Evolutionary conservation across 2,797 vertebrate species (phyloP).

Genomic region (Pseudocheirus occidentalis): DNA sequence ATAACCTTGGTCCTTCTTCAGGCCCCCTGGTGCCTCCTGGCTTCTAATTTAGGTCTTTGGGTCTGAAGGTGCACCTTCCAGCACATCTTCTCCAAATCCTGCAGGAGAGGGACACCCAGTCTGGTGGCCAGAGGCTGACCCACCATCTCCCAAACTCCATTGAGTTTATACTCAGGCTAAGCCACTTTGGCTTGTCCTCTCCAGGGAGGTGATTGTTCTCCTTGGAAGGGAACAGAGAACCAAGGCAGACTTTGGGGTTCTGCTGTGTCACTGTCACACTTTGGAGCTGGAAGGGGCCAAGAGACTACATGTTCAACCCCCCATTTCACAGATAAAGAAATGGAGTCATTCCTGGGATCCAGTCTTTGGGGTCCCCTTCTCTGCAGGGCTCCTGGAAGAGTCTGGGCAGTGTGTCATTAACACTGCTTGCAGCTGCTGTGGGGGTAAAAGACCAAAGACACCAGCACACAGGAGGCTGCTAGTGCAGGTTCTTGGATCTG

Average conservation of each 20-base stretch:
- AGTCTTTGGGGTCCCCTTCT: neutral
- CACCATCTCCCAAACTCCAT: neutral
- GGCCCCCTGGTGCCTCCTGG: neutral
- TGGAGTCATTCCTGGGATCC: neutral
- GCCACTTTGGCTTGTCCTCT: neutral
- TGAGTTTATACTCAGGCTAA: too few relatives aligned
- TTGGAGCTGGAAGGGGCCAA: too few relatives aligned
- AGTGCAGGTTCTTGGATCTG: too few relatives aligned
- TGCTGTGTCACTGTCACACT: too few relatives aligned
- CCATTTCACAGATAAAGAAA: neutral
- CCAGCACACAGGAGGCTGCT: too few relatives aligned
- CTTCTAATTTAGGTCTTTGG: neutral
- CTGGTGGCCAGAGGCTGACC: too few relatives aligned
- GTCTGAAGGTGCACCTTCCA: neutral
- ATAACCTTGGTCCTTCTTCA: neutral
- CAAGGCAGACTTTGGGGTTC: neutral
- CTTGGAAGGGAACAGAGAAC: neutral
- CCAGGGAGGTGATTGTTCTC: neutral
- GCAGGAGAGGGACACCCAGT: neutral
- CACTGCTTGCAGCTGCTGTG: too few relatives aligned
- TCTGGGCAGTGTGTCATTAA: neutral
- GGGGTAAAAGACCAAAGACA: too few relatives aligned
- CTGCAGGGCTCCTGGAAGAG: neutral
- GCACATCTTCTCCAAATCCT: neutral
- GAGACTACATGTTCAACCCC: neutral